Base-by-base conservation (phyloP, 2,888 invertebrate species). In the Scrobipalpa atriplicella region DNA sequence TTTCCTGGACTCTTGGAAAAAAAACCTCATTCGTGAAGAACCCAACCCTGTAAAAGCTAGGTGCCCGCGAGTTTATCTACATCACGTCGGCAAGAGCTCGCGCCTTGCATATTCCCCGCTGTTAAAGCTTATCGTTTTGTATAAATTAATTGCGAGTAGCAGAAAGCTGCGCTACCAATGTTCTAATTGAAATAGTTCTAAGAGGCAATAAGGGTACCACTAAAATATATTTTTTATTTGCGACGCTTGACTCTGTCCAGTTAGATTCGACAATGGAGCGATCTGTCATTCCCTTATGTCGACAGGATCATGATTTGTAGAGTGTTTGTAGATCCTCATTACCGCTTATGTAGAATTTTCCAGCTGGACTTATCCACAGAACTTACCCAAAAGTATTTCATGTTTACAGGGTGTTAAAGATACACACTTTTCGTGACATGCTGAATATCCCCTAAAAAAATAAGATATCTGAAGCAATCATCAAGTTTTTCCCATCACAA, bases 61-160 rank as follows among this genome's bases (percentile, higher is more conserved):
- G 16, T 58, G 16, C 74, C 71, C 70, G 66, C 68, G 36, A 70
- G 77, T 78, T 47, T 90, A 90, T 91, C 91, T 78, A 77, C 83
- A 85, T 86, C 90, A 89, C 91, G 91, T 90, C 81, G 74, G 78
- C 78, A 84, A 82, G 85, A 87, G 90, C 79, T 83, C 88, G 85
- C 88, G 90, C 79, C 90, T 86, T 87, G 91, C 91, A 91, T 90
- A 90, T 90, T 90, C 90, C 89, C 72, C 78, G 84, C 79, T 80
- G 84, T 83, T 85, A 83, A 87, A 86, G 86, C 90, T 91, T 91
- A 91, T 91, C 91, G 89, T 90, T 86, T 86, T 83, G 84, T 83
- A 84, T 87, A 85, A 89, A 90, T 89, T 91, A 91, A 91, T 90
- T 86, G 84, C 80, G 70, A 62, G 70, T 75, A 80, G 80, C 82